Base-by-base conservation (phyloP, 1,140 invertebrate species). In the Camponotus pennsylvanicus region DNA sequence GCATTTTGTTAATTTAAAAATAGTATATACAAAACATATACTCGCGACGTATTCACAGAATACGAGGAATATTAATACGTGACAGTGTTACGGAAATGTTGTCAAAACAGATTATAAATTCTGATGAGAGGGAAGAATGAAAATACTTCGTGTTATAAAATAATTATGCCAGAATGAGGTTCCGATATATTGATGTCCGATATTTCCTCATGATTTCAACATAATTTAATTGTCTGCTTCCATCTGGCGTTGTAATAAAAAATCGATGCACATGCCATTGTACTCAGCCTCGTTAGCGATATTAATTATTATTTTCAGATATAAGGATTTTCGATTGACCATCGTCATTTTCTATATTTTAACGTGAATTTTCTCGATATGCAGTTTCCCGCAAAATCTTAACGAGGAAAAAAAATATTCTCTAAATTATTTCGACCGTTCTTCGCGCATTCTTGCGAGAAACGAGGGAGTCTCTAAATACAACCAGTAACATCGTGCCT, bases 131-230 rank as follows among this genome's bases (percentile, higher is more conserved):
- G 37, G 27, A 49, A 83, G 61, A 83, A 73, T 71, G 13, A 73
- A 83, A 27, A 42, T 7, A 73, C 32, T 13, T 6, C 34, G 42
- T 45, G 69, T 83, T 83, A 63, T 83, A 61, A 83, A 83, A 83
- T 55, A 73, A 83, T 83, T 75, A 59, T 13, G n/a, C 40, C 57
- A 61, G 55, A 83, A 71, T 67, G 67, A 59, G 40, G 18, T 75
- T 73, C 69, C 79, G 40, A 83, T 83, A 82, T 82, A 83, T 83
- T 57, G 79, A 83, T 83, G 18, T 73, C 8, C 79, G 55, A 83
- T 83, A 83, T 32, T 45, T 57, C 55, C 13, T 18, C 40, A 40
- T 55, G 69, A 34, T 59, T 83, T 27, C 69, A 71, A 75, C 69
- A 69, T 83, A 83, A 73, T 83, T 83, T 83, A 83, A 83, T 83